Evolutionary conservation across 2,888 invertebrate species (phyloP).

Genomic region (Mythimna pallens): DNA sequence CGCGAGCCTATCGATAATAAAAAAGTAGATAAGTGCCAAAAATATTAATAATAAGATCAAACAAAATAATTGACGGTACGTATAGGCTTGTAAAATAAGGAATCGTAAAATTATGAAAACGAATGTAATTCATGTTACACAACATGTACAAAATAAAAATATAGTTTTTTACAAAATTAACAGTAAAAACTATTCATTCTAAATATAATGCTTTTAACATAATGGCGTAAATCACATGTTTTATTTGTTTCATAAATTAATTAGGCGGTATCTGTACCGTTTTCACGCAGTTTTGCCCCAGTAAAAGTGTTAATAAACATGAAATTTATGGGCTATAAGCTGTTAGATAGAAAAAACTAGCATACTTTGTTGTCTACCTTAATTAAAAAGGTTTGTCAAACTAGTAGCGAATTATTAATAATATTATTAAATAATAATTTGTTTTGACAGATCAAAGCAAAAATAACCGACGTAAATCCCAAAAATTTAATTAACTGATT

Average conservation of each 20-base stretch:
- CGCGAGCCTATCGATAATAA: too few relatives aligned
- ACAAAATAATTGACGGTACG: background rate
- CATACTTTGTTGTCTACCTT: slow-evolving; percentile 31
- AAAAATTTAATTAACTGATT: slow-evolving; percentile 25
- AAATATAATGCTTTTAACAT: slow-evolving; percentile 56
- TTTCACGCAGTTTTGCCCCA: slow-evolving; percentile 58
- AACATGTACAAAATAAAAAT: slow-evolving; percentile 11
- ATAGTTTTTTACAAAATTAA: slow-evolving; percentile 8
- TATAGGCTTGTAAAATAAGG: background rate
- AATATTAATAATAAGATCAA: background rate
- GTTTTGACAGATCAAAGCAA: slow-evolving; percentile 14
- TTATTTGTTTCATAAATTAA: slow-evolving; percentile 64
- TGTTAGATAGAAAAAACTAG: slow-evolving; percentile 45
- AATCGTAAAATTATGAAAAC: background rate
- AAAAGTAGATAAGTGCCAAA: background rate
- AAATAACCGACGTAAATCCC: slow-evolving; percentile 4
- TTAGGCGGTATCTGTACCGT: slow-evolving; percentile 58
- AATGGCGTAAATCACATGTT: slow-evolving; percentile 54
- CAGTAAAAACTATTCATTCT: slow-evolving; percentile 12
- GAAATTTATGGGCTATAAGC: slow-evolving; percentile 58
- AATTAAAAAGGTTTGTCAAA: slow-evolving; percentile 27
- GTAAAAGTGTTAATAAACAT: slow-evolving; percentile 63
- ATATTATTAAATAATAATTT: slow-evolving; percentile 6
- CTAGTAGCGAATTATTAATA: slow-evolving; percentile 29
- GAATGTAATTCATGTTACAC: background rate